Base-by-base conservation (phyloP, 2,113 vertebrate genomes). In the Platysternon megacephalum region DNA sequence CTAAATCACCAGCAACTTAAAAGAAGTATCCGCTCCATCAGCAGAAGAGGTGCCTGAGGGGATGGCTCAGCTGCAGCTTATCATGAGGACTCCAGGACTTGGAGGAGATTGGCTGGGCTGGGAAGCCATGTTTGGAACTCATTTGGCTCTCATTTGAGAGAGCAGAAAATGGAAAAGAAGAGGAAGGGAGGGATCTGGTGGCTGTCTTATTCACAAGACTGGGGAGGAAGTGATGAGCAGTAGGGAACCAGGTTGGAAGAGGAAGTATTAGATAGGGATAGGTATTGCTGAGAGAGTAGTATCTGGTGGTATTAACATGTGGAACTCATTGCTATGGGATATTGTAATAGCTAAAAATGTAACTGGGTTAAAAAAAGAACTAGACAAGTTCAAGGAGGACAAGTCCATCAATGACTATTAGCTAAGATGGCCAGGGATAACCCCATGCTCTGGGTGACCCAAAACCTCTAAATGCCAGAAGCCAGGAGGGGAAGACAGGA, bases 1-100 rank as follows among this genome's bases (percentile, higher is more conserved):
- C 86, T 91, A 88, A 88, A 96, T 96, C 42, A 53, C 26, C 49
- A 94, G 80, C 90, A 96, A 95, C 92, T 97, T 87, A 93, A 84
- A 93, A 65, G 13, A 61, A 8, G 80, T 1, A 46, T 55, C 68
- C 58, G 26, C 52, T 51, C 42, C 79, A 29, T 44, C 35, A 81
- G 65, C 35, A 56, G 16, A 82, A 39, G 28, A 93, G 87, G 72
- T 53, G 11, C 3, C 19, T 74, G 14, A 5, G 82, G 0, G 0
- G 39, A 91, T 2, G 1, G 26, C 8, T 35, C 3, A 90, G 56
- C 35, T 91, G 51, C 22, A 28, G 53, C 5, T 21, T 81, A 46
- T 49, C 78, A 24, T 12, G 28, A 2, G 8, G 32, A 26, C 44
- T 80, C 29, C 86, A 90, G 82, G 83, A 16, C 35, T 49, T 22